Conservation (phyloP, 1,140 invertebrate genomes). For the Sarcophaga bullata region DNA sequence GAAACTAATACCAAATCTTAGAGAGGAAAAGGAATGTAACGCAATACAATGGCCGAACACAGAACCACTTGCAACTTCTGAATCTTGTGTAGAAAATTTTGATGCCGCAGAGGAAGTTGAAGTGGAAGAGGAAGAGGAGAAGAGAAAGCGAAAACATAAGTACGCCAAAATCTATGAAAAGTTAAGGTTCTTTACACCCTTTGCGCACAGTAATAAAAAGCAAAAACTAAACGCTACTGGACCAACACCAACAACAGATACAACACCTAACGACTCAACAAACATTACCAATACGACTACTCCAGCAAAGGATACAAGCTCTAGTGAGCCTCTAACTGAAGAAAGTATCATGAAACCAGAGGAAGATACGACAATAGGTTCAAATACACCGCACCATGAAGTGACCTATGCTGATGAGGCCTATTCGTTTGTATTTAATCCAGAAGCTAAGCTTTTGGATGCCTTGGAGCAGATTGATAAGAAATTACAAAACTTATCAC, state of each 20-base stretch:
- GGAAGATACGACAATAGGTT: background rate
- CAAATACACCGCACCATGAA: background rate
- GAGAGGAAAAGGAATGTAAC: no score
- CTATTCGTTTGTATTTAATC: conserved; percentile 40
- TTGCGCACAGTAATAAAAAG: conserved; percentile 48
- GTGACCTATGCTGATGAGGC: background rate
- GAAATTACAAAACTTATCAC: conserved; percentile 52
- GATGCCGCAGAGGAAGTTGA: no score
- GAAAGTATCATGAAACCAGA: background rate
- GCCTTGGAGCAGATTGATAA: conserved; percentile 56
- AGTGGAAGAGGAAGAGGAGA: conserved; percentile 42
- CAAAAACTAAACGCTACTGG: conserved; percentile 37
- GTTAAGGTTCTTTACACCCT: conserved; percentile 53
- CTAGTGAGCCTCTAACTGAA: background rate
- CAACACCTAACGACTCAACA: background rate
- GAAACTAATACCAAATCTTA: no score
- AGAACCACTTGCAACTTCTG: background rate
- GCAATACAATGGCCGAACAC: no score
- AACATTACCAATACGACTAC: background rate
- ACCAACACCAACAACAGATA: background rate
- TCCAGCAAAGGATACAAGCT: background rate
- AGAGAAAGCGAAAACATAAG: conserved; percentile 58
- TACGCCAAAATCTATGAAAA: conserved; percentile 62
- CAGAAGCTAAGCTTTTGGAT: conserved; percentile 55
- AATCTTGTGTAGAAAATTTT: background rate